These are phyloP conservation scores for Lasioglossum baleicum DNA, from an alignment of 1,140 invertebrate species.

Conservation along the genomic window DNA sequence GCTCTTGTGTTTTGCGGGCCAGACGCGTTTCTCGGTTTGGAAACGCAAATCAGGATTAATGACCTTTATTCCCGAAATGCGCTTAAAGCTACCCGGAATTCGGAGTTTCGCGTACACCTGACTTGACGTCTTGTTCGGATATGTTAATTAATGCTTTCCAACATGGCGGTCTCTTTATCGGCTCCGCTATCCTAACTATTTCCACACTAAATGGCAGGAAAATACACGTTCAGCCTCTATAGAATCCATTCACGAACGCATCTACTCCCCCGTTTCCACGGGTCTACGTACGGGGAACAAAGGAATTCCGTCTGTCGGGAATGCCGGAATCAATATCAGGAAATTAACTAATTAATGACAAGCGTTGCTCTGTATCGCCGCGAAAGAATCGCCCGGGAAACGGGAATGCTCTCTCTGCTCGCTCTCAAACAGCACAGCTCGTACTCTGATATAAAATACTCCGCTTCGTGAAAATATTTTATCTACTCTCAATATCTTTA, in stretches of 20 bases:
- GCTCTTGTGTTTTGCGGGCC: neutral
- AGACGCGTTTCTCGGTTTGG: slow-evolving; percentile 14
- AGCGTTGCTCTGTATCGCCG: neutral
- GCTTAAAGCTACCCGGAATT: slow-evolving; percentile 7
- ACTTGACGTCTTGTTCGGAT: slow-evolving; percentile 25
- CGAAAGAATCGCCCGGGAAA: neutral
- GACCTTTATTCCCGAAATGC: slow-evolving; percentile 20
- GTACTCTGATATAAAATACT: no score
- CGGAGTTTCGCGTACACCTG: slow-evolving; percentile 14
- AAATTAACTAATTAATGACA: slow-evolving; percentile 19
- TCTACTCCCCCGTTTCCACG: neutral
- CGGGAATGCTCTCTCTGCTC: no score
- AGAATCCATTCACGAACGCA: neutral
- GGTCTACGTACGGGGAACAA: neutral
- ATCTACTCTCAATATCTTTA: no score
- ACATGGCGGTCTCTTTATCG: slow-evolving; percentile 32
- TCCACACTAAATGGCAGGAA: slow-evolving; percentile 20
- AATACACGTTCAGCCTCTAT: neutral
- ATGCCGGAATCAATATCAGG: neutral
- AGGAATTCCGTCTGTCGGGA: slow-evolving; percentile 2
- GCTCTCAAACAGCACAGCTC: no score
- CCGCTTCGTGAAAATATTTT: no score
- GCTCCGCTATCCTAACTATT: slow-evolving; percentile 26
- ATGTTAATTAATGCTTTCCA: slow-evolving; percentile 40
- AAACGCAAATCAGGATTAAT: slow-evolving; percentile 31